phyloP scores from a whole-genome alignment of 35 echinoderm and acorn worm species.

The Lytechinus pictus region DNA sequence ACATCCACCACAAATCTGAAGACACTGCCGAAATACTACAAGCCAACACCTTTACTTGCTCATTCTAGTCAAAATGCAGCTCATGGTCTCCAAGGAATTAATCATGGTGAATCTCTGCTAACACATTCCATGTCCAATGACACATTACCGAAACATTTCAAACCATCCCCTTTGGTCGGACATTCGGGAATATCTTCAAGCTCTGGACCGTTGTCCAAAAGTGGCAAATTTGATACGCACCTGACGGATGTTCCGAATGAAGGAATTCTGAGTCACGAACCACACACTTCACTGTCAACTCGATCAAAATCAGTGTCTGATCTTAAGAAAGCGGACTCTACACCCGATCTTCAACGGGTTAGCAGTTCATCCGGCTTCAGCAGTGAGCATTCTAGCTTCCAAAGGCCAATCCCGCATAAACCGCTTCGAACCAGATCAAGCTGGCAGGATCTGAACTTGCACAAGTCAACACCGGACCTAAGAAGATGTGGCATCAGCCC shows the following conservation, averaged over 20 bases:
- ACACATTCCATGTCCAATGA: not conserved
- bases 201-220: not conserved
- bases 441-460: not conserved
- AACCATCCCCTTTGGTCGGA: not conserved
- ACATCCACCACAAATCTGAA: not conserved
- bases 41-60: not conserved
- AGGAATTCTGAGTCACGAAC: not conserved
- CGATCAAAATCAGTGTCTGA: not conserved
- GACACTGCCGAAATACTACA: not conserved
- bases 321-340: not conserved
- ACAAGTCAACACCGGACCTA: slow-evolving; percentile 16
- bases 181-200: not conserved
- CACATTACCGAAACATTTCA: not conserved
- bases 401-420: not conserved
- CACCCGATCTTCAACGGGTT: not conserved
- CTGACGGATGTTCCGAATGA: not conserved
- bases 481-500: not conserved
- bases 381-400: not conserved
- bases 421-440: not conserved
- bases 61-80: not conserved
- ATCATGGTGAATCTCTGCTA: not conserved
- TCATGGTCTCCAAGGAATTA: not conserved
- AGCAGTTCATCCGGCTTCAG: not conserved
- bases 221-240: not conserved
- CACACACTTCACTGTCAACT: not conserved